These are phyloP conservation scores for Eulithis testata DNA, from an alignment of 2,888 invertebrate species.

Conservation along the genomic window DNA sequence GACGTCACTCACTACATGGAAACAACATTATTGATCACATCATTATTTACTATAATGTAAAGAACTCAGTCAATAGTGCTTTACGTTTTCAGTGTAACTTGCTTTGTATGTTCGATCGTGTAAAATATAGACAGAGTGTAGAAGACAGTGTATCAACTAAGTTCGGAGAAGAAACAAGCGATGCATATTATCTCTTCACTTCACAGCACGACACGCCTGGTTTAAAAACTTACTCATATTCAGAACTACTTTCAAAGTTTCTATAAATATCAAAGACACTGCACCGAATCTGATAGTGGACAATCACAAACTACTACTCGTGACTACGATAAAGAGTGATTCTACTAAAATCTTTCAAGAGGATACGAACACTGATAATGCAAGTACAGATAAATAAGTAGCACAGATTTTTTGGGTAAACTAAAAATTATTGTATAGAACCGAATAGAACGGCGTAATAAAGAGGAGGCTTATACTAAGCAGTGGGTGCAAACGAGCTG, in stretches of 20 bases:
- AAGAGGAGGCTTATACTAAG: too few relatives aligned
- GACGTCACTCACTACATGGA: conserved; percentile 13
- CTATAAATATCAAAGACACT: conserved; percentile 14
- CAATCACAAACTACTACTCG: conserved; percentile 25
- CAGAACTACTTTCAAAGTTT: neutral
- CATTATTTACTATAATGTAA: neutral
- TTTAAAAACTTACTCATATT: too few relatives aligned
- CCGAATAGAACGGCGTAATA: too few relatives aligned
- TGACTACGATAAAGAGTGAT: conserved; percentile 29
- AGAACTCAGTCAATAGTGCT: neutral
- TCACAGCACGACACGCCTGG: too few relatives aligned
- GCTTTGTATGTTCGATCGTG: neutral
- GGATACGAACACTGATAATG: conserved; percentile 7
- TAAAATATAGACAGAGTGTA: too few relatives aligned
- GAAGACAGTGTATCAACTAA: too few relatives aligned
- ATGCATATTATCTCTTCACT: too few relatives aligned
- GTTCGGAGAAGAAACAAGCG: too few relatives aligned
- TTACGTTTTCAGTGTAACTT: neutral
- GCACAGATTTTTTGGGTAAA: too few relatives aligned
- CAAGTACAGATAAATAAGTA: too few relatives aligned
- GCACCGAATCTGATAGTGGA: conserved; percentile 22
- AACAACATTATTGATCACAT: neutral
- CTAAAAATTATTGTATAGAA: too few relatives aligned
- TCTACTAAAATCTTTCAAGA: conserved; percentile 17
- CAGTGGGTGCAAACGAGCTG: too few relatives aligned